Base-by-base conservation (phyloP, 2,113 vertebrate genomes). In the Microtus ochrogaster region DNA sequence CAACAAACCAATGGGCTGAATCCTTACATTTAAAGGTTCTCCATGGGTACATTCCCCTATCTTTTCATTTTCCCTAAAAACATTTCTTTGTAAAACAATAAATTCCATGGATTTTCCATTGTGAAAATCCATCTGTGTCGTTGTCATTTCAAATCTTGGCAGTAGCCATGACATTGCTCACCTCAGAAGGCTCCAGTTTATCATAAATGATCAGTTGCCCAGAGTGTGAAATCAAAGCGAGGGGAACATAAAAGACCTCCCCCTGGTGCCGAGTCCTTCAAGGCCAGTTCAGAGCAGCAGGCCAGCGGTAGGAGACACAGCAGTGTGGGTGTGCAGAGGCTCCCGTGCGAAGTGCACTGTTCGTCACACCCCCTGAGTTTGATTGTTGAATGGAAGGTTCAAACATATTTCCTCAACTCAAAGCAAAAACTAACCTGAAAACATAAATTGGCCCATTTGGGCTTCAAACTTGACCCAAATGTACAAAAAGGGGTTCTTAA, bases 401-500 rank as follows among this genome's bases (percentile, higher is more conserved):
- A 97, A 96, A 97, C 83, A 30, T 52, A 94, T 82, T 61, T 70
- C 90, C 96, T 86, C 90, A 68, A 84, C 94, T 97, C 97, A 98
- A 97, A 97, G 97, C 88, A 76, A 96, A 87, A 95, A 68, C 82
- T 70, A 88, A 92, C 95, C 97, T 97, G 95, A 97, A 96, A 97
- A 96, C 96, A 97, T 94, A 95, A 97, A 96, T 96, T 94, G 94
- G 93, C 77, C 97, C 94, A 96, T 97, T 93, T 97, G 92, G 97
- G 94, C 92, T 98, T 97, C 97, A 94, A 78, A 94, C 96, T 97
- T 97, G 95, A 97, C 94, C 94, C 95, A 95, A 95, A 95, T 89
- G 94, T 89, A 95, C 95, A 96, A 96, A 96, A 90, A 89, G 77
- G 77, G 95, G 95, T 91, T 97, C 92, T 70, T 92, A 96, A 96